Evolutionary conservation across 2,113 vertebrate genomes (phyloP).

Genomic region (Rhynchomys soricoides): DNA sequence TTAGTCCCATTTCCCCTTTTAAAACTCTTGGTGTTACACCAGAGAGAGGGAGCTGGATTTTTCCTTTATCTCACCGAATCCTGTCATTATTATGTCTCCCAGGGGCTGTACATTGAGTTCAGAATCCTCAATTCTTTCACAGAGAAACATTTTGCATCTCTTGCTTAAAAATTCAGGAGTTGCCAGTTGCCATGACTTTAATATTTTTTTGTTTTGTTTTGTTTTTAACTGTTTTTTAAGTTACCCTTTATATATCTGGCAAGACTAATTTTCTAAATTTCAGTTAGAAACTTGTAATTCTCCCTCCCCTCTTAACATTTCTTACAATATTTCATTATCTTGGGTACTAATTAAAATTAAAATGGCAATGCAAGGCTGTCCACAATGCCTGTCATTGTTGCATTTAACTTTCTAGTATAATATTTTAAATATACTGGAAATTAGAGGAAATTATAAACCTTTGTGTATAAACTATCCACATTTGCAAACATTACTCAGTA

Average conservation of each 20-base stretch:
- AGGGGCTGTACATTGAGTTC: not conserved
- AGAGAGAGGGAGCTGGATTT: not conserved
- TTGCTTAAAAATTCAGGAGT: not conserved
- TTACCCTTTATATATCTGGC: not conserved
- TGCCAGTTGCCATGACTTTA: not conserved
- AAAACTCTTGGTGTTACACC: not conserved
- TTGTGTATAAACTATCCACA: not conserved
- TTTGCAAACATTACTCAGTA: not conserved
- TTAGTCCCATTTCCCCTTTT: not conserved
- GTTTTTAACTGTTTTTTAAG: not conserved
- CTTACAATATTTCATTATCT: slow-evolving; percentile 25
- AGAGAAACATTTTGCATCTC: not conserved
- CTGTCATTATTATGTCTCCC: accelerated
- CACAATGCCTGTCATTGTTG: slow-evolving; percentile 41
- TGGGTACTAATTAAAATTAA: slow-evolving; percentile 61
- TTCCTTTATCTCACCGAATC: not conserved
- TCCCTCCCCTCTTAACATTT: slow-evolving; percentile 29
- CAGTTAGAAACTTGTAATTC: slow-evolving; percentile 49
- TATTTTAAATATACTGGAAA: slow-evolving; percentile 37
- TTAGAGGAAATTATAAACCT: not conserved
- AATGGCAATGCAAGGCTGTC: slow-evolving; percentile 6
- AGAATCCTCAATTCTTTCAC: not conserved
- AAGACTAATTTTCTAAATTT: slow-evolving; percentile 55
- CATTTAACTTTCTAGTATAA: not conserved
- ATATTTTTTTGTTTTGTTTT: not conserved